phyloP scores from a whole-genome alignment of 1,140 invertebrate genomes.

The Drosophila pseudoananassae region DNA sequence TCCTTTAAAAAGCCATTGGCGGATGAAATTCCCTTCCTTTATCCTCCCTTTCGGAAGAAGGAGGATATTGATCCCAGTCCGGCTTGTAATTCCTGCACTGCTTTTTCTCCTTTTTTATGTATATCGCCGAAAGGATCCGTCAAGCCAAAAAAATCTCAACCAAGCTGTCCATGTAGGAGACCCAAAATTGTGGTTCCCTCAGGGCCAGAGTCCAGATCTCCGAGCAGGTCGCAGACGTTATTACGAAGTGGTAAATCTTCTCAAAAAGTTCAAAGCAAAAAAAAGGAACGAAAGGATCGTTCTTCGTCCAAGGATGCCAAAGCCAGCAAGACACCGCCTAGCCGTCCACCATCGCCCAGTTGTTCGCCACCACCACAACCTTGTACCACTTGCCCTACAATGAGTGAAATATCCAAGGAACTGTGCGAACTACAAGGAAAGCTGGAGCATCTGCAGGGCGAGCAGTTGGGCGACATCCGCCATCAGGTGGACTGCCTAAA shows the following conservation, averaged over 20 bases:
- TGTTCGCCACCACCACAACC: not conserved
- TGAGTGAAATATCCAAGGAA: not conserved
- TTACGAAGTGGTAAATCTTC: not conserved
- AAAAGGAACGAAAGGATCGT: too few relatives aligned
- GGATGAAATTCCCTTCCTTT: not conserved
- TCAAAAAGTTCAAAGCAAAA: too few relatives aligned
- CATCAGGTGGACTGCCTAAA: not conserved
- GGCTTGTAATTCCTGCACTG: not conserved
- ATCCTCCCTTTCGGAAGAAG: not conserved
- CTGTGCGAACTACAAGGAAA: not conserved
- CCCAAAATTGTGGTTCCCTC: constrained; percentile 23
- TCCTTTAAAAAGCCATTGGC: constrained; percentile 3
- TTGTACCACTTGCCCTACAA: not conserved
- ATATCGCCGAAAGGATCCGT: not conserved
- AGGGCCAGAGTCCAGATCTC: not conserved
- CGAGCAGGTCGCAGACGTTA: not conserved
- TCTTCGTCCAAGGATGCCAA: too few relatives aligned
- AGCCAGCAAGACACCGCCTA: too few relatives aligned
- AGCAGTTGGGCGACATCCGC: not conserved
- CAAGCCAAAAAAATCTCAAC: not conserved
- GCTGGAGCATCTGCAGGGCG: not conserved
- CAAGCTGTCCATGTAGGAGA: not conserved
- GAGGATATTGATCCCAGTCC: not conserved
- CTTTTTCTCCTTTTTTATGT: not conserved
- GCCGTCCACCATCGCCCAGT: not conserved